These are phyloP conservation scores for Reticulitermes lucifugus DNA, from an alignment of 2,888 invertebrate species.

Conservation along the genomic window DNA sequence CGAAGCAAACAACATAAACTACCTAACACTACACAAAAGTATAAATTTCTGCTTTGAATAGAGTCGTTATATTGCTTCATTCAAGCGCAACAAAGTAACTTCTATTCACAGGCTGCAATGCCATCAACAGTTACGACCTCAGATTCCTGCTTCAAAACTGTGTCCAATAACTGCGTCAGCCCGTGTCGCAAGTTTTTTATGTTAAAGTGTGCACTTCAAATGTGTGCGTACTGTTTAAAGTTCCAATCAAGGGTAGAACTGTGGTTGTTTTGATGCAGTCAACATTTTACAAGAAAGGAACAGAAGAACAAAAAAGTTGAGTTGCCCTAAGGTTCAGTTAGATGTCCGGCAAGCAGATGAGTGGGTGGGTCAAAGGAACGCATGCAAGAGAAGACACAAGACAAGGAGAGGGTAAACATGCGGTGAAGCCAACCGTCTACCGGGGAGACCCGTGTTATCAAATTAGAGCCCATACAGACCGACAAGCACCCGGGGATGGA, in stretches of 20 bases:
- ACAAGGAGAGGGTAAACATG: constrained; percentile 44
- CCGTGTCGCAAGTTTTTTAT: neutral
- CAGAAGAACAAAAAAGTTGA: constrained; percentile 1
- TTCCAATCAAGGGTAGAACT: constrained; percentile 25
- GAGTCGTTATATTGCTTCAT: too few relatives aligned
- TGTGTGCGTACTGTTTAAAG: constrained; percentile 28
- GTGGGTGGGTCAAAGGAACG: constrained; percentile 33
- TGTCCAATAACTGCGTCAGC: too few relatives aligned
- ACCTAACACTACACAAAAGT: too few relatives aligned
- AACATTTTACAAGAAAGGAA: constrained; percentile 29
- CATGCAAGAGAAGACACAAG: constrained; percentile 22
- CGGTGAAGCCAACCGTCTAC: constrained; percentile 15
- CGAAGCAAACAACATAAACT: too few relatives aligned
- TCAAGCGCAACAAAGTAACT: too few relatives aligned
- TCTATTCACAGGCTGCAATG: too few relatives aligned
- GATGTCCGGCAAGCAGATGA: constrained; percentile 38
- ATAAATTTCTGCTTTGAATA: too few relatives aligned
- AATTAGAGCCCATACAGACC: constrained; percentile 39
- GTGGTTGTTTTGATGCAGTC: constrained; percentile 32
- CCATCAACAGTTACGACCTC: too few relatives aligned
- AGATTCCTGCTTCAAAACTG: too few relatives aligned
- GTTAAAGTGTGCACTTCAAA: constrained; percentile 6
- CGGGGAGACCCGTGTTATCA: constrained; percentile 43
- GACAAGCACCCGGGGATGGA: neutral
- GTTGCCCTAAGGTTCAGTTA: constrained; percentile 18